Conservation (phyloP, 1,140 invertebrate species). For the Drosophila ficusphila region DNA sequence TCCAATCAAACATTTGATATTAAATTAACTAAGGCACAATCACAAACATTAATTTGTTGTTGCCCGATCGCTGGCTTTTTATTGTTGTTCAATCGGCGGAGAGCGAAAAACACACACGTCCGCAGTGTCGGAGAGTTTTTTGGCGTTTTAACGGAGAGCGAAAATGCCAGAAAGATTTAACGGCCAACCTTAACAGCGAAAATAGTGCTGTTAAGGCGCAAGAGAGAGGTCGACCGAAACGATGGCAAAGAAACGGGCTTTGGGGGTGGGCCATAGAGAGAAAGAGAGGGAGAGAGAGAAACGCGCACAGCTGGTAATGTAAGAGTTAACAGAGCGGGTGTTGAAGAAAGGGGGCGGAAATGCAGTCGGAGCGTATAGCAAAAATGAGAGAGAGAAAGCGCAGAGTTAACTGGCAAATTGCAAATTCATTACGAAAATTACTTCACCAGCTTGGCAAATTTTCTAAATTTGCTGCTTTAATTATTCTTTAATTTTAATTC, state of each 20-base stretch:
- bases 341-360: neutral
- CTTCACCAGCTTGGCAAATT: neutral
- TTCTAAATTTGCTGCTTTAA: neutral
- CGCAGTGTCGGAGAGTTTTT: constrained; percentile 28
- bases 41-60: constrained; percentile 5
- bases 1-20: constrained; percentile 26
- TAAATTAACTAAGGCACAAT: constrained; percentile 26
- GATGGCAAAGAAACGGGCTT: neutral
- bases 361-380: neutral
- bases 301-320: constrained; percentile 23
- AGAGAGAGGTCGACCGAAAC: neutral
- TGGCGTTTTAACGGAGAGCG: constrained; percentile 5
- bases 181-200: constrained; percentile 3
- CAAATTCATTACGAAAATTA: constrained; percentile 15
- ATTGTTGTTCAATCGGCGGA: neutral
- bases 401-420: constrained; percentile 16
- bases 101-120: constrained; percentile 27
- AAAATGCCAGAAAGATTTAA: neutral
- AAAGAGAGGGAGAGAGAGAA: neutral
- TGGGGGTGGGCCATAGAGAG: neutral
- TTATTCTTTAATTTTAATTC: no score
- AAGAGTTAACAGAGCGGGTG: neutral
- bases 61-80: neutral
- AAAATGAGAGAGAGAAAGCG: neutral
- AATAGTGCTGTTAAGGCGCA: constrained; percentile 21